A percentile compares a stretch with the other conserved stretches of the same genome.
These are phyloP conservation scores for Iguana delicatissima DNA, from an alignment of 2,797 vertebrate genomes.

Conservation along the genomic window DNA sequence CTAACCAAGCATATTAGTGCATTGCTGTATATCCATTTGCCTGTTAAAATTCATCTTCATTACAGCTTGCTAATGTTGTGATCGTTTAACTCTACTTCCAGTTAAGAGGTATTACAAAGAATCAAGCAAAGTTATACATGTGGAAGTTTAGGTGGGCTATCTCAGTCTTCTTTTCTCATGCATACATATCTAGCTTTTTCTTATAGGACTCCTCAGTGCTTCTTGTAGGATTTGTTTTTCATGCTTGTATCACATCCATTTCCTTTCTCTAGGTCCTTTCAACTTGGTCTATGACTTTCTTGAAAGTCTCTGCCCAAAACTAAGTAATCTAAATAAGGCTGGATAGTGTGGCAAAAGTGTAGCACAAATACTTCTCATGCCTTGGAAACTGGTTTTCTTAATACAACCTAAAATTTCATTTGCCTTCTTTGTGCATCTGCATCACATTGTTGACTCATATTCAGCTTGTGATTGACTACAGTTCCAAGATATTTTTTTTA, in stretches of 20 bases:
- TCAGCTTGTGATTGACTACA: slow-evolving; percentile 4
- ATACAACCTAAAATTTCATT: background rate
- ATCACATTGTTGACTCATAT: background rate
- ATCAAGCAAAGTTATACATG: slow-evolving; percentile 6
- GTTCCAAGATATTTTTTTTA: background rate
- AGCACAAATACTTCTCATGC: background rate
- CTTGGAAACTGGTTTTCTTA: background rate
- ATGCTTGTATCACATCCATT: background rate
- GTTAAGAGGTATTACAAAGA: slow-evolving; percentile 27
- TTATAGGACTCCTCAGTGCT: too few species aligned
- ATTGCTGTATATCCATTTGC: slow-evolving; percentile 34
- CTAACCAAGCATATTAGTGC: slow-evolving; percentile 50
- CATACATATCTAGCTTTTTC: background rate
- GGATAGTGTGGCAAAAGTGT: background rate
- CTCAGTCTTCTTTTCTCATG: background rate
- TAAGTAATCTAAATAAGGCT: background rate
- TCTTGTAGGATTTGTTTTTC: background rate
- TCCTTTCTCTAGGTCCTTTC: background rate
- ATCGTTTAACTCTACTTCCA: slow-evolving; percentile 41
- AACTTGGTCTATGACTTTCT: background rate
- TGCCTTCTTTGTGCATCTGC: background rate
- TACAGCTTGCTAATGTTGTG: slow-evolving; percentile 48
- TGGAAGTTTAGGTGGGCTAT: background rate
- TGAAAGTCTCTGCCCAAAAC: background rate
- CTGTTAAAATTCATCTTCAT: slow-evolving; percentile 51